Evolutionary conservation across 2,113 vertebrate species (phyloP).

Genomic region (Peromyscus maniculatus): DNA sequence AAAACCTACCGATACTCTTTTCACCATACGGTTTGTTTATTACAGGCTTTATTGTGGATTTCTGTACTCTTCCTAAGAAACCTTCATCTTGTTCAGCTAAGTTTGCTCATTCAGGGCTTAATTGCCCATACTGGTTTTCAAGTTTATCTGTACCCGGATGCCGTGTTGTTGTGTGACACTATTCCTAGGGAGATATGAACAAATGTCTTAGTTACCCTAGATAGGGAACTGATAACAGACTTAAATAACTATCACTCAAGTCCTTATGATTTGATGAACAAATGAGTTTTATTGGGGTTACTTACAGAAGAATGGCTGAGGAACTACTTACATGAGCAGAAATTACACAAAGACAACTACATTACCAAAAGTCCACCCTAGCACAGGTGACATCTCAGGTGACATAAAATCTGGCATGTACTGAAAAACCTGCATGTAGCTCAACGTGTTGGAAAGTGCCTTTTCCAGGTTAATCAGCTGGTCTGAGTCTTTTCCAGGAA

Average conservation of each 20-base stretch:
- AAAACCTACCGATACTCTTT: constrained; percentile 14
- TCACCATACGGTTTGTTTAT: constrained; percentile 18
- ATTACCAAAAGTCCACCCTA: neutral
- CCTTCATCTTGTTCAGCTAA: constrained; percentile 11
- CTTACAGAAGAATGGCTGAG: neutral
- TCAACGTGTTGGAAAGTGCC: neutral
- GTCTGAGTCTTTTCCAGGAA: neutral
- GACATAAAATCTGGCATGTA: neutral
- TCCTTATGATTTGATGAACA: neutral
- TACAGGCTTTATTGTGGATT: neutral
- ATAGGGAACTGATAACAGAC: neutral
- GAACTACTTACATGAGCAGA: neutral
- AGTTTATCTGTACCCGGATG: neutral
- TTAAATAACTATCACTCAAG: neutral
- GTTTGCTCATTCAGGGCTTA: neutral
- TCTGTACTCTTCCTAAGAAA: constrained; percentile 2
- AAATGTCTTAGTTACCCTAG: neutral
- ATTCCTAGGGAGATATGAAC: neutral
- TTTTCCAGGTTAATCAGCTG: neutral
- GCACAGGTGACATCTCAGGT: neutral
- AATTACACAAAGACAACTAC: neutral
- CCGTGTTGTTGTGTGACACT: neutral
- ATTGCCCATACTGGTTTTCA: neutral
- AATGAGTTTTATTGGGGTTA: neutral
- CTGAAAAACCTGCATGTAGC: neutral